phyloP scores from a whole-genome alignment of 2,797 vertebrate genomes.

The Buceros bicornis region DNA sequence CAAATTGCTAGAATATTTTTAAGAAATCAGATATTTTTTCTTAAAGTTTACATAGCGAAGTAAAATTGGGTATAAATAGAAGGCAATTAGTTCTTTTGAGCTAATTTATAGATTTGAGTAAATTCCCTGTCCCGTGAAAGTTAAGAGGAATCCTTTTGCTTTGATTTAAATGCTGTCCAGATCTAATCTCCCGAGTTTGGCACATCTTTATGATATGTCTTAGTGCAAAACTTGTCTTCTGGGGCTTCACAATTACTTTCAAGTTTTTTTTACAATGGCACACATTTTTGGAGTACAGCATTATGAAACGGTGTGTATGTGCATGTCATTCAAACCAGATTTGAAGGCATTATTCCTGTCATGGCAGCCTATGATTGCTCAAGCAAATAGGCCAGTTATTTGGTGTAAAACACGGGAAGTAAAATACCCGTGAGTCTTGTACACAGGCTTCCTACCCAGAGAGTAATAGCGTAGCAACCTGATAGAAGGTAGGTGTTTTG shows the following conservation, averaged over 20 bases:
- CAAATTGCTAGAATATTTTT: slow-evolving; percentile 42
- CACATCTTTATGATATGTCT: background rate
- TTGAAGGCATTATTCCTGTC: background rate
- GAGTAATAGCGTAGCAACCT: slow-evolving; percentile 11
- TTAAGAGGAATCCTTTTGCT: background rate
- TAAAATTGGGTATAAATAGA: background rate
- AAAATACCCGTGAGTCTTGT: background rate
- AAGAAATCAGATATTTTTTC: background rate
- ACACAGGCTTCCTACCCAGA: background rate
- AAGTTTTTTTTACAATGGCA: background rate
- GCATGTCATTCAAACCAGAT: background rate
- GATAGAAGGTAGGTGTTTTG: slow-evolving; percentile 6
- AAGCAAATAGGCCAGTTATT: slow-evolving; percentile 10
- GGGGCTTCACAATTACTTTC: background rate
- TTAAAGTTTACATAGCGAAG: slow-evolving; percentile 3
- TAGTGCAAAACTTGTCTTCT: background rate
- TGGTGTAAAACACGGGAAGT: background rate
- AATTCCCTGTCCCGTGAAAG: background rate
- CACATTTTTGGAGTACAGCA: background rate
- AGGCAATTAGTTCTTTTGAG: slow-evolving; percentile 33
- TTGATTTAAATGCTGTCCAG: slow-evolving; percentile 1
- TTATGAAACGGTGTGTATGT: background rate
- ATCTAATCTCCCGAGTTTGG: background rate
- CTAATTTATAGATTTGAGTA: background rate
- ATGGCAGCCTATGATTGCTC: slow-evolving; percentile 24